Evolutionary conservation across 2,797 vertebrate species (phyloP), one percentile per base, ranked within the genome.

Genomic region (Danio jaintianensis): DNA sequence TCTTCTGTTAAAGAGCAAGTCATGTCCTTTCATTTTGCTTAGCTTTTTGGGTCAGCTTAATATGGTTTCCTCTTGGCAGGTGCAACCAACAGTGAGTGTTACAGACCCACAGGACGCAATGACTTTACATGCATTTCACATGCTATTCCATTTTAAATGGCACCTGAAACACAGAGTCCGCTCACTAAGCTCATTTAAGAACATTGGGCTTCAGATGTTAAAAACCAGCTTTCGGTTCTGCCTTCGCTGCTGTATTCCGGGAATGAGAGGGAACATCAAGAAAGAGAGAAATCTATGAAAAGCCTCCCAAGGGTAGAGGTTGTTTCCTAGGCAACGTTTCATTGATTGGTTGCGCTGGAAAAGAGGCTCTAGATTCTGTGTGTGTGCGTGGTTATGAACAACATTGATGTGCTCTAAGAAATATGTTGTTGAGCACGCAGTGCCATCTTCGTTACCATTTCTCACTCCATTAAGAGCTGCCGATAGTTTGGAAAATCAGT

Each of bases 311-410:
- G 93, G 93, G 91, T 89, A 92, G 90, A 94, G 94, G 94, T 92
- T 91, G 93, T 96, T 93, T 93, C 95, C 92, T 89, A 83, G 90
- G 94, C 90, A 95, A 96, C 94, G 47, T 83, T 78, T 77, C 82
- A 56, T 89, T 88, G 91, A 93, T 91, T 92, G 92, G 94, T 63
- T 84, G 89, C 48, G 61, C 85, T 69, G 12, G 72, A 87, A 40
- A 76, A 82, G 80, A 90, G 91, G 89, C 87, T 87, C 85, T 88
- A 86, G 85, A 90, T 86, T 90, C 88, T 85, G 63, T 88, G 73
- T 88, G 47, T 81, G 89, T 82, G 84, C 78, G 45, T 84, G 75
- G 87, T 92, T 93, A 93, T 93, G 92, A 93, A 91, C 91, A 91
- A 85, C 84, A 47, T 75, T 79, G 86, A 86, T 79, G 86, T 80